Conservation (phyloP, 2,888 invertebrate species). For the Anarsia innoxiella region DNA sequence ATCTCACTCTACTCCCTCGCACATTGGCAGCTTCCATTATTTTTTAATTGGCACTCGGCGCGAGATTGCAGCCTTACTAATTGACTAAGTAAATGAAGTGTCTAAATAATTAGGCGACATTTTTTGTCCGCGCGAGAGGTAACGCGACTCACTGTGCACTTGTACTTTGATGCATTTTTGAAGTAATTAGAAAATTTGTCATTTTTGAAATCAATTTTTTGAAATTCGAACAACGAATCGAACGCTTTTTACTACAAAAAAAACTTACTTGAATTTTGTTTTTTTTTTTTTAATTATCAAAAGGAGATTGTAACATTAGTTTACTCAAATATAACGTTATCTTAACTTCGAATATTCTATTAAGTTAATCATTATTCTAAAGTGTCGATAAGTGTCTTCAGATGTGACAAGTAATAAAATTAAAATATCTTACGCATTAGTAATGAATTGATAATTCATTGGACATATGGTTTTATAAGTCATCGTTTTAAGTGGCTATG, state of each 20-base stretch:
- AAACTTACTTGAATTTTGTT: too few relatives aligned
- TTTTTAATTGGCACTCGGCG: slow-evolving; percentile 70
- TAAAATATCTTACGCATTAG: background rate
- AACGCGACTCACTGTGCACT: slow-evolving; percentile 22
- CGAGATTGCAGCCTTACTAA: slow-evolving; percentile 61
- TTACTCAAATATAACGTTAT: too few relatives aligned
- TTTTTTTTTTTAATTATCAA: too few relatives aligned
- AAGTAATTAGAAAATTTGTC: slow-evolving; percentile 2
- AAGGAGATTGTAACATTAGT: too few relatives aligned
- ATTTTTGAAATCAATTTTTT: too few relatives aligned
- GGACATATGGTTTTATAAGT: background rate
- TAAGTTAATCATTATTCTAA: slow-evolving; percentile 1
- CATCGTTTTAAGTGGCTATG: background rate
- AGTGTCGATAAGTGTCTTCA: slow-evolving; percentile 14
- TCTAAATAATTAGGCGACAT: slow-evolving; percentile 65
- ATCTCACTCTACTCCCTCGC: slow-evolving; percentile 43
- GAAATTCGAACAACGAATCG: too few relatives aligned
- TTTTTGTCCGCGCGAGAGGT: slow-evolving; percentile 45
- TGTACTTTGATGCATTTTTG: slow-evolving; percentile 1
- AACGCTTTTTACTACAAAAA: too few relatives aligned
- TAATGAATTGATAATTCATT: background rate
- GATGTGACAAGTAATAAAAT: slow-evolving; percentile 4
- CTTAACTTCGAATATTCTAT: too few relatives aligned
- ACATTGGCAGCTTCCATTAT: slow-evolving; percentile 56
- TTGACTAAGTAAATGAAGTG: slow-evolving; percentile 71